Evolutionary conservation across 2,797 vertebrate genomes (phyloP), one percentile per base, ranked within the genome.

Genomic region (Parambassis ranga): DNA sequence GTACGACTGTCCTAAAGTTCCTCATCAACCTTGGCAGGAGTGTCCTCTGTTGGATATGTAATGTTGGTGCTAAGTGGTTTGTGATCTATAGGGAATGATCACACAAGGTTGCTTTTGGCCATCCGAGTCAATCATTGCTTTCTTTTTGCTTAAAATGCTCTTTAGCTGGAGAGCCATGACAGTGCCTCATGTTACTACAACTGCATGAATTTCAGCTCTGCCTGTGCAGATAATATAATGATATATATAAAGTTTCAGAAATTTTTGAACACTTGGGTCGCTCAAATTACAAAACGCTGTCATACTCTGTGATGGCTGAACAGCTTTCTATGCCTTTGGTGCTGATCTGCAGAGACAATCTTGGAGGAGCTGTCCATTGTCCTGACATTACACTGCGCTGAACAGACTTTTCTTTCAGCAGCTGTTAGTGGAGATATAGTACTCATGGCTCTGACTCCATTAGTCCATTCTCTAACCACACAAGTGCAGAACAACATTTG

Each of bases 341-440:
- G 6, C 3, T 15, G 20, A 11, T 18, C 10, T 23, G 11, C 20
- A 2, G 8, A 31, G 46, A 10, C 30, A 46, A 19, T 14, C 38
- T 15, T 15, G 10, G 10, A 24, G 62, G 78, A 78, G 43, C 80
- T 85, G 77, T 88, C 83, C 70, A 0, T 63, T 70, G 63, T 73
- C 4, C 67, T 77, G 50, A 37, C 23, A 20, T 59, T 33, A 28
- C 15, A 32, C 20, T 2, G 42, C 57, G 41, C 47, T 71, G 62
- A 65, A 33, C 48, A 27, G 41, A 24, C 44, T 49, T 63, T 59
- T 51, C 38, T 14, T 65, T 22, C 55, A 32, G 56, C 41, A 59
- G 65, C 57, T 38, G 42, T 69, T 52, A 71, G 48, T 20, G 59
- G 27, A 51, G n/a, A 38, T 47, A 39, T 56, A 53, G 10, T 47